Percentiles rank a stretch among this genome's conserved stretches.
Evolutionary conservation across 92 coral and sea anemone species (phyloP).

Genomic region (Phenganax subtilis): DNA sequence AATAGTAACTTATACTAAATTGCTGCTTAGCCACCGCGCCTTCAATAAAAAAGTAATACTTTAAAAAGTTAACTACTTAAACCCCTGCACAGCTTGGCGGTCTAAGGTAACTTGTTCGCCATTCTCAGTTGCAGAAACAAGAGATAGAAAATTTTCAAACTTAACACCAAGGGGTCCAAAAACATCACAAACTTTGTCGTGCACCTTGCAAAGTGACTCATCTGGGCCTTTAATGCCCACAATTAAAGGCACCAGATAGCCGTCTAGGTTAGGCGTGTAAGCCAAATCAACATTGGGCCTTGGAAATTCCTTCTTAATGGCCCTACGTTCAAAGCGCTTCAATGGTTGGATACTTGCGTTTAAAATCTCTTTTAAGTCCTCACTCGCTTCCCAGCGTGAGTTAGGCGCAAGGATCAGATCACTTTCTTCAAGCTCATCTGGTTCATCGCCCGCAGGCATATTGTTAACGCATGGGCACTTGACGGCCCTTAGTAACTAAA

Average conservation of each 20-base stretch:
- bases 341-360: slow-evolving; percentile 37
- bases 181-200: slow-evolving; percentile 46
- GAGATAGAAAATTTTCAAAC: slow-evolving; percentile 33
- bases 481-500: slow-evolving; percentile 13
- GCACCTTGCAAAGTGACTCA: slow-evolving; percentile 37
- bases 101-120: slow-evolving; percentile 18
- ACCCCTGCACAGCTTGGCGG: slow-evolving; percentile 4
- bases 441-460: not conserved
- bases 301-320: slow-evolving; percentile 43
- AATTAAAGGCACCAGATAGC: slow-evolving; percentile 39
- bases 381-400: slow-evolving; percentile 55
- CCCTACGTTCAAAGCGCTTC: slow-evolving; percentile 52
- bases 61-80: no score
- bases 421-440: slow-evolving; percentile 21
- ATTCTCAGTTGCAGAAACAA: not conserved
- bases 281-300: slow-evolving; percentile 46
- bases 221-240: slow-evolving; percentile 34
- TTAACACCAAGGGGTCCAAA: slow-evolving; percentile 47
- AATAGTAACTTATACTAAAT: no score
- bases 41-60: no score
- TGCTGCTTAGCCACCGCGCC: no score
- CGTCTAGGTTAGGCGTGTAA: slow-evolving; percentile 44
- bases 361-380: slow-evolving; percentile 39
- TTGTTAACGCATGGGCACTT: slow-evolving; percentile 1
- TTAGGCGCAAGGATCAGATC: slow-evolving; percentile 42